These are phyloP conservation scores for Oithona nana DNA, from an alignment of 2,888 invertebrate genomes.

Conservation along the genomic window DNA sequence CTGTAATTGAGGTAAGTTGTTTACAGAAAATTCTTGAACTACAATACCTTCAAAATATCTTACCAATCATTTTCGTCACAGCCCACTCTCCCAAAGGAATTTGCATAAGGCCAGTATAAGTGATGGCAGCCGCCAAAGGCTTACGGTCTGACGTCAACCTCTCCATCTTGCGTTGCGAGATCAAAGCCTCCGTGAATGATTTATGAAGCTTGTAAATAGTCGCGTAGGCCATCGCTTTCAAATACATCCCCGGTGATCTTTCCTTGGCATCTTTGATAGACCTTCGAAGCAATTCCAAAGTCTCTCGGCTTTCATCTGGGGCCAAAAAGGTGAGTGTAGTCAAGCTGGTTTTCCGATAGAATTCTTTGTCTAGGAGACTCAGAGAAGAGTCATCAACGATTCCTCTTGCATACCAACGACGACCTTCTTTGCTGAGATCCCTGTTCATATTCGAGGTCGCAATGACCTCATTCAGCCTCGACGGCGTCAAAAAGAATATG, in stretches of 20 bases:
- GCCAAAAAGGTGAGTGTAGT: not conserved
- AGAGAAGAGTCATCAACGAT: too few relatives aligned
- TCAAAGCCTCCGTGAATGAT: not conserved
- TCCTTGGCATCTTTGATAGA: not conserved
- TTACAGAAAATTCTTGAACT: too few relatives aligned
- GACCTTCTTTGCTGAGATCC: not conserved
- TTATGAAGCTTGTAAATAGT: not conserved
- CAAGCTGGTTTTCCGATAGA: not conserved
- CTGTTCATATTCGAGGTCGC: not conserved
- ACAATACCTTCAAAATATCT: too few relatives aligned
- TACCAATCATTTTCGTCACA: not conserved
- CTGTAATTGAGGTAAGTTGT: too few relatives aligned
- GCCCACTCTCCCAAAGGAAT: not conserved
- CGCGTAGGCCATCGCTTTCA: not conserved
- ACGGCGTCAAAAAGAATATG: not conserved
- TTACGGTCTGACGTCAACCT: too few relatives aligned
- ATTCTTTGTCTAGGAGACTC: not conserved
- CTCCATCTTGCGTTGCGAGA: too few relatives aligned
- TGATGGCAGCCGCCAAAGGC: not conserved
- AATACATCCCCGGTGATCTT: not conserved
- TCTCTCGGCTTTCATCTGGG: not conserved
- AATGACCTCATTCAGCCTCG: not conserved
- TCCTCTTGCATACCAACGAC: not conserved
- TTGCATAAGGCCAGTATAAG: not conserved
- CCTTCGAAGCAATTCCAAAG: not conserved